These are phyloP conservation scores for Dromiciops gliroides DNA, from an alignment of 2,113 vertebrate species.

Conservation along the genomic window DNA sequence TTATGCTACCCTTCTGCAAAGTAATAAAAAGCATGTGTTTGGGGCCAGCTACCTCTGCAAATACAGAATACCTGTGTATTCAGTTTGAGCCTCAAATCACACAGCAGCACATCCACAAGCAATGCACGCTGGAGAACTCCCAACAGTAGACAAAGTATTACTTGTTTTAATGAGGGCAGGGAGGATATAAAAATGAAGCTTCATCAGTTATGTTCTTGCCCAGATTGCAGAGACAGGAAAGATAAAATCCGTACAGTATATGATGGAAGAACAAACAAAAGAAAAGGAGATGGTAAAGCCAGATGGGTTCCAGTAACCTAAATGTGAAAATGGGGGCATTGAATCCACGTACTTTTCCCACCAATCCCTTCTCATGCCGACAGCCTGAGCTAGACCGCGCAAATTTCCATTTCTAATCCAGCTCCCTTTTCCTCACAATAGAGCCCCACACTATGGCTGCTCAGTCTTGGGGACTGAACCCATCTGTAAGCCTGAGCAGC, in stretches of 20 bases:
- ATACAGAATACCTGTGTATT: neutral
- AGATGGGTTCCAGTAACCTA: neutral
- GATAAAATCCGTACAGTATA: conserved; percentile 41
- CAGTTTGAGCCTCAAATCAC: neutral
- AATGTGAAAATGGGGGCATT: neutral
- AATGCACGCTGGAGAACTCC: conserved; percentile 26
- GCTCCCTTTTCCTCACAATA: neutral
- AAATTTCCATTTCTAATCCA: neutral
- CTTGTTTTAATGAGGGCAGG: conserved; percentile 39
- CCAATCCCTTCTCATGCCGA: neutral
- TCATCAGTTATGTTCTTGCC: neutral
- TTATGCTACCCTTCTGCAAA: conserved; percentile 43
- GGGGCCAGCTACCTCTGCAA: neutral
- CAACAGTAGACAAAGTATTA: conserved; percentile 16
- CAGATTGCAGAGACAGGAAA: conserved; percentile 61
- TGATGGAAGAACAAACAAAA: neutral
- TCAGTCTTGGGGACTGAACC: neutral
- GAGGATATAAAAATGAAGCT: neutral
- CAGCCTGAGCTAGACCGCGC: neutral
- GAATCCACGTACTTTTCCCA: neutral
- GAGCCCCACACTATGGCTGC: neutral
- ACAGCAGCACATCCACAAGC: neutral
- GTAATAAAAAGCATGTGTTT: conserved; percentile 43
- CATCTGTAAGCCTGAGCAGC: neutral
- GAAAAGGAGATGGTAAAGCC: neutral